Base-by-base conservation (phyloP, 2,888 invertebrate genomes). In the Mactromeris polynyma region DNA sequence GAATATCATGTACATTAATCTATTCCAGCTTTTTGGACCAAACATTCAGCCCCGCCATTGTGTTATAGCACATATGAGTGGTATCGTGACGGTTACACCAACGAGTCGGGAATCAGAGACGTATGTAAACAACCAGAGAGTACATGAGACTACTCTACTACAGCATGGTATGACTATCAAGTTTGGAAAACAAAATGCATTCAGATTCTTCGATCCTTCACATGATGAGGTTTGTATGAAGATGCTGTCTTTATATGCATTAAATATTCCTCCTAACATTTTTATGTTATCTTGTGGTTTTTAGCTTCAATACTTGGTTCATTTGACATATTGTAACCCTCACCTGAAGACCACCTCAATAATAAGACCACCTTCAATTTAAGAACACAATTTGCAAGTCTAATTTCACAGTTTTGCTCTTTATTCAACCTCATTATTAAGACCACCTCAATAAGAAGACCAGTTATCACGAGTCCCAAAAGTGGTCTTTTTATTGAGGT, bases 41-140 rank as follows among this genome's bases (percentile, higher is more conserved):
- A 98, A 98, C 94, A 98, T 99, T 93, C 98, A 98, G 97, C 98
- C 99, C 19, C 97, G 99, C 85, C 99, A 99, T 97, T 99, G 99
- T 97, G 98, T 99, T 95, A 98, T 99, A 94, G 98, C 99, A 85
- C 98, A 98, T 96, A 98, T 98, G 87, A 98, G 98, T 93, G 99
- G 99, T 83, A 98, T 99, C 89, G 99, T 99, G 93, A 98, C 98
- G 2, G 98, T 99, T 77, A 99, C 99, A 42, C 99, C 99, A 14
- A 98, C 98, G 95, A 98, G 98, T 96, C 97, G 98, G 40, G 99
- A 99, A 97, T 99, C 99, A 19, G 98, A 99, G 96, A 99, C 99
- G 46, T 99, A 98, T 97, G 98, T 99, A 93, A 99, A 99, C 97
- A 98, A 98, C 81, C 98, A 98, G 96, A 98, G 98, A 94, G 98